phyloP scores from a whole-genome alignment of 2,113 vertebrate genomes.

The Morone chrysops region DNA sequence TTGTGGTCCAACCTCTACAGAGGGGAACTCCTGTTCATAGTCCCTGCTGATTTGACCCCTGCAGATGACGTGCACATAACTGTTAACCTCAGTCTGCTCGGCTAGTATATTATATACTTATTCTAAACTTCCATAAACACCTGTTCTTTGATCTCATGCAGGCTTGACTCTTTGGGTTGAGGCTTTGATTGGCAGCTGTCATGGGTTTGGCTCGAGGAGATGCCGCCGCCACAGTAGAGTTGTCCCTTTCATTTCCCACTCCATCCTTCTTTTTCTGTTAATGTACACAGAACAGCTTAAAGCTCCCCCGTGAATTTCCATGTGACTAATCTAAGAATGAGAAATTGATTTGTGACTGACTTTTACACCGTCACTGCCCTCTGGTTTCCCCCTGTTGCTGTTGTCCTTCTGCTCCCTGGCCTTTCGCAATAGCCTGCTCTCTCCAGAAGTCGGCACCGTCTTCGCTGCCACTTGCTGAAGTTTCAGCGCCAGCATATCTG shows the following conservation, averaged over 20 bases:
- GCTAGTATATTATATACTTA: not conserved
- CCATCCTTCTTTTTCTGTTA: slow-evolving; percentile 53
- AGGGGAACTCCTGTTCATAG: slow-evolving; percentile 83
- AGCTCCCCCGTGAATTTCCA: not conserved
- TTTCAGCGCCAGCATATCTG: slow-evolving; percentile 88
- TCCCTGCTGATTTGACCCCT: slow-evolving; percentile 84
- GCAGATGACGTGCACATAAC: slow-evolving; percentile 22
- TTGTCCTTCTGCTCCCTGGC: slow-evolving; percentile 82
- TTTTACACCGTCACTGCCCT: slow-evolving; percentile 1
- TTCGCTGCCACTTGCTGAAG: slow-evolving; percentile 86
- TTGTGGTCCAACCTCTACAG: slow-evolving; percentile 68
- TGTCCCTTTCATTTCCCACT: slow-evolving; percentile 43
- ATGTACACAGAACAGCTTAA: slow-evolving; percentile 20
- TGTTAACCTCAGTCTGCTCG: not conserved
- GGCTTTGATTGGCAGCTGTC: not conserved
- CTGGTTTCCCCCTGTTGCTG: slow-evolving; percentile 79
- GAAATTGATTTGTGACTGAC: slow-evolving; percentile 17
- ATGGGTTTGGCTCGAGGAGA: slow-evolving; percentile 45
- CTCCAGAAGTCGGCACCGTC: slow-evolving; percentile 73
- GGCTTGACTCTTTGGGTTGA: slow-evolving; percentile 29
- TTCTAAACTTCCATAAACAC: slow-evolving; percentile 33
- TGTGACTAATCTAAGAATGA: not conserved
- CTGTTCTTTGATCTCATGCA: slow-evolving; percentile 50
- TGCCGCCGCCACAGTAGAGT: slow-evolving; percentile 43
- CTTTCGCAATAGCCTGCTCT: slow-evolving; percentile 86